phyloP scores from a whole-genome alignment of 2,797 vertebrate species.

The Lepus oiostolus region DNA sequence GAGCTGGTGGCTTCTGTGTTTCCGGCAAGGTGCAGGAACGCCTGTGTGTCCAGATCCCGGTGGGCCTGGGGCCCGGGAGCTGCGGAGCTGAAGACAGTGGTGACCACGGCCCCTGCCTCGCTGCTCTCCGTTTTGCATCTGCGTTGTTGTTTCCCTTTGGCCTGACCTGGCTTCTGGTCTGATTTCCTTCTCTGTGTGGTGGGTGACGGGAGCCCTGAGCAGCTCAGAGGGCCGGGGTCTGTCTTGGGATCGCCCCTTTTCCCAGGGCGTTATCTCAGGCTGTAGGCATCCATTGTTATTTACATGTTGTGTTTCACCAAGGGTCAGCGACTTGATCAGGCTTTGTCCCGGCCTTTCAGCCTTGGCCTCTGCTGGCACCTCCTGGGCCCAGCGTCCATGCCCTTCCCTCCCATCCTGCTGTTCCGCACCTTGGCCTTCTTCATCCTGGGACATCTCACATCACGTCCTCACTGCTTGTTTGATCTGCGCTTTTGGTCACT shows the following conservation, averaged over 20 bases:
- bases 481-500: background rate
- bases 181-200: background rate
- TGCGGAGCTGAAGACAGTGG: background rate
- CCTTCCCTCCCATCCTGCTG: background rate
- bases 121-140: too few species aligned
- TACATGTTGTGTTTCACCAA: background rate
- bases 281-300: rapidly evolving
- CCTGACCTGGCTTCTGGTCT: background rate
- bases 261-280: background rate
- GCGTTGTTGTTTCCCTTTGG: background rate
- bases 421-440: background rate
- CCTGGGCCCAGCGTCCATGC: background rate
- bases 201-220: background rate
- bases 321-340: rapidly evolving
- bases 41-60: background rate
- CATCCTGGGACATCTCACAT: background rate
- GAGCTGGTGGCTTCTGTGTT: background rate
- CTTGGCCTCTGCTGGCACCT: background rate
- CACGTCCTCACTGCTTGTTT: background rate
- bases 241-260: too few species aligned
- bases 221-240: background rate
- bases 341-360: too few species aligned
- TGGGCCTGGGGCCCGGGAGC: background rate
- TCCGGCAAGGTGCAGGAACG: background rate
- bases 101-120: background rate